Percentiles rank a stretch among this genome's conserved stretches.
Conservation (phyloP, 2,797 vertebrate species). For the Ptychobarbus kaznakovi region DNA sequence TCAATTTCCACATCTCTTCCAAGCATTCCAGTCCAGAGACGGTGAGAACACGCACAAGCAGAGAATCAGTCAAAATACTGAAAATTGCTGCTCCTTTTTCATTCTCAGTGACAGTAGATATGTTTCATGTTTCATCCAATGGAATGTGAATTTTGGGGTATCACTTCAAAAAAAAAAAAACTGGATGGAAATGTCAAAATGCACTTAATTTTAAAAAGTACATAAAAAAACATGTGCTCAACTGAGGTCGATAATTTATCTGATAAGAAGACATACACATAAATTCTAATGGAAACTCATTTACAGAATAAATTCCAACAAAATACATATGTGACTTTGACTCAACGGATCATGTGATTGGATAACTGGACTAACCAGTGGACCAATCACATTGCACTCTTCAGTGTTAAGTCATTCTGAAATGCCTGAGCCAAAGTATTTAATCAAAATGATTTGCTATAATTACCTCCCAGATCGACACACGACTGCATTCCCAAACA, state of each 20-base stretch:
- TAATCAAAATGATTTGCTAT: neutral
- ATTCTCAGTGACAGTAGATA: neutral
- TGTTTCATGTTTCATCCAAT: neutral
- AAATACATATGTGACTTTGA: neutral
- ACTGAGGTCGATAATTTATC: neutral
- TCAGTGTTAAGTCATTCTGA: neutral
- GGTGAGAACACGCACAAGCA: conserved; percentile 72
- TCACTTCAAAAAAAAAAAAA: neutral
- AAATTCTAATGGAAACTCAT: neutral
- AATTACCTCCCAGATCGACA: neutral
- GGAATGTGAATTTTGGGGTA: neutral
- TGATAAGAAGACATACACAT: neutral
- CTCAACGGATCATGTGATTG: neutral
- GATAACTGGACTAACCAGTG: neutral
- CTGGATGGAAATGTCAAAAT: neutral
- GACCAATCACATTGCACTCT: neutral
- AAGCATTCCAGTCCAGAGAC: conserved; percentile 92
- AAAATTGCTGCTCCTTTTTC: neutral
- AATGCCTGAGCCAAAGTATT: neutral
- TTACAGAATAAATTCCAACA: neutral
- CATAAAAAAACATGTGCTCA: neutral
- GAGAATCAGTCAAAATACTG: neutral
- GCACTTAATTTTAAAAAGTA: neutral
- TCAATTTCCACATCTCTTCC: conserved; percentile 96
- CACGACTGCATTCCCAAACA: neutral